These are phyloP conservation scores for Porites evermanni DNA, from an alignment of 92 coral and sea anemone genomes.

Conservation along the genomic window DNA sequence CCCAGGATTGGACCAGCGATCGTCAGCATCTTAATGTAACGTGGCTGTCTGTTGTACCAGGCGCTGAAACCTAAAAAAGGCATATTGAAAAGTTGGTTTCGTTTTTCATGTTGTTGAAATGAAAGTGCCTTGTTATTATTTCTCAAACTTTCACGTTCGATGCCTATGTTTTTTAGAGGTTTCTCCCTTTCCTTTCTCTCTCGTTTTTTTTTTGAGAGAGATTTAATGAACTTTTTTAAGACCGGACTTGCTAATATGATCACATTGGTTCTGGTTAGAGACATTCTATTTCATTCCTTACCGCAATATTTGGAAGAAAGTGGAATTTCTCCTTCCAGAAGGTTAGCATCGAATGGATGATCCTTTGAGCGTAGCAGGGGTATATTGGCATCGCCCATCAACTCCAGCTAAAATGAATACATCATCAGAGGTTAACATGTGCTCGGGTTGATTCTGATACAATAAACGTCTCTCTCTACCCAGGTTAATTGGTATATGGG, in stretches of 20 bases:
- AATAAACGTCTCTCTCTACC: no score
- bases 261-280: not conserved
- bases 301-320: slow-evolving; percentile 23
- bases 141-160: no score
- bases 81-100: not conserved
- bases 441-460: not conserved
- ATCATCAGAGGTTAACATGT: not conserved
- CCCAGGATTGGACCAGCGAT: slow-evolving; percentile 28
- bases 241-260: no score
- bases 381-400: slow-evolving; percentile 9
- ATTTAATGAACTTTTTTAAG: no score
- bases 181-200: no score
- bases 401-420: slow-evolving; percentile 22
- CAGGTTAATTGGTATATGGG: no score
- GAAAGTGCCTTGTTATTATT: no score
- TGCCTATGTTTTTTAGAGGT: no score
- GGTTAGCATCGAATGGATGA: not conserved
- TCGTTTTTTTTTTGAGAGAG: no score
- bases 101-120: not conserved
- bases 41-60: slow-evolving; percentile 41
- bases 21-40: slow-evolving; percentile 14
- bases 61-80: slow-evolving; percentile 26
- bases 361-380: not conserved
- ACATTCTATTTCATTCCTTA: not conserved
- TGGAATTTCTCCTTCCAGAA: slow-evolving; percentile 20